Evolutionary conservation across 2,888 invertebrate genomes (phyloP).

Genomic region (Clistopyga incitator): DNA sequence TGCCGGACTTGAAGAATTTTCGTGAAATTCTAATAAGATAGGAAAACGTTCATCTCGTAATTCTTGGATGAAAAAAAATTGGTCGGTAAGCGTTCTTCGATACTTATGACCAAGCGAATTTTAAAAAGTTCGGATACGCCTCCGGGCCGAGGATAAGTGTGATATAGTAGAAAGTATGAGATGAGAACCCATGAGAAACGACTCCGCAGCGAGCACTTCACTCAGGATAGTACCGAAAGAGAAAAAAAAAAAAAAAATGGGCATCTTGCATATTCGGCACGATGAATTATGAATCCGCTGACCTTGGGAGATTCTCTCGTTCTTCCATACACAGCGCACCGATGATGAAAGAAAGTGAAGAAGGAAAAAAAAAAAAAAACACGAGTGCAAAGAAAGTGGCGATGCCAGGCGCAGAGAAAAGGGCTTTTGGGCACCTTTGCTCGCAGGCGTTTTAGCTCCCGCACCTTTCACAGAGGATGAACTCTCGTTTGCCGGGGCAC

Average conservation of each 20-base stretch:
- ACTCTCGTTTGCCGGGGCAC: conserved; percentile 2
- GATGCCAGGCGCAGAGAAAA: conserved; percentile 31
- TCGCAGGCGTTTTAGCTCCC: conserved; percentile 23
- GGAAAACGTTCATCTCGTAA: not conserved
- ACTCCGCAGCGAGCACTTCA: conserved; percentile 20
- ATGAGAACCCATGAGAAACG: conserved; percentile 17
- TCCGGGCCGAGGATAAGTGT: conserved; percentile 23
- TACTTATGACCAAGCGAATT: conserved; percentile 4
- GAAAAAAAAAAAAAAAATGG: conserved; percentile 26
- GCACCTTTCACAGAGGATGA: not conserved
- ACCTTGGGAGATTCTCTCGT: conserved; percentile 24
- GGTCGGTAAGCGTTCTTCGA: not conserved
- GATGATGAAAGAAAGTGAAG: conserved; percentile 11
- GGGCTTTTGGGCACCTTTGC: conserved; percentile 7
- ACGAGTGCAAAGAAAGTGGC: conserved; percentile 30
- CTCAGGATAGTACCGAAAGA: conserved; percentile 30
- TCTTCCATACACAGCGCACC: not conserved
- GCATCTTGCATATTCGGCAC: conserved; percentile 52
- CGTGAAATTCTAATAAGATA: no score
- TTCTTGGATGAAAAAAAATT: not conserved
- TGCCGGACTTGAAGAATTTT: no score
- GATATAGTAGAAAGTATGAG: conserved; percentile 11
- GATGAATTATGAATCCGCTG: conserved; percentile 67
- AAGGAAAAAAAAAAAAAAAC: no score
- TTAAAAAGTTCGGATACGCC: conserved; percentile 22